phyloP scores from a whole-genome alignment of 2,888 invertebrate species.

The Drosophila merina region DNA sequence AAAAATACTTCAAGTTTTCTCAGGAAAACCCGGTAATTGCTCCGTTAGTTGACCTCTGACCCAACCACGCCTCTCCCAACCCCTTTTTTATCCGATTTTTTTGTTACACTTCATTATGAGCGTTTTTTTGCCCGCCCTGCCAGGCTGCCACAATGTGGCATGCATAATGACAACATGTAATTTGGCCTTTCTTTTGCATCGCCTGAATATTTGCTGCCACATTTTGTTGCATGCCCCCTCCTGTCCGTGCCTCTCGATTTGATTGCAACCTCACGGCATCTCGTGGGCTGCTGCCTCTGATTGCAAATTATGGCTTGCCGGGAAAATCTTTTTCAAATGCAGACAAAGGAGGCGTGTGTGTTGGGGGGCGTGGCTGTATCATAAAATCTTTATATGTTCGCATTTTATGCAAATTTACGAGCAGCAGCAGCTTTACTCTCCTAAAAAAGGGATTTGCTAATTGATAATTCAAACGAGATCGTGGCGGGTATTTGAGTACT shows the following conservation, averaged over 20 bases:
- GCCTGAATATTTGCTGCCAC: constrained; percentile 33
- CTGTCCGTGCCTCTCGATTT: constrained; percentile 13
- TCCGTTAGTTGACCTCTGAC: neutral
- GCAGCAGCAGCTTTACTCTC: constrained; percentile 35
- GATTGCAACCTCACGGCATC: constrained; percentile 42
- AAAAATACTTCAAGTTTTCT: neutral
- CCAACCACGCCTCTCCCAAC: neutral
- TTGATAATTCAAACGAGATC: constrained; percentile 38
- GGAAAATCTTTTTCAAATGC: constrained; percentile 2
- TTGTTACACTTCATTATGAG: constrained; percentile 69
- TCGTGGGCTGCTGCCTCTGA: constrained; percentile 59
- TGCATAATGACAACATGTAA: constrained; percentile 72
- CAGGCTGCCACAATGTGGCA: constrained; percentile 5
- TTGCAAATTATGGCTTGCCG: constrained; percentile 65
- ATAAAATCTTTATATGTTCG: constrained; percentile 45
- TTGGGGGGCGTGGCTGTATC: constrained; percentile 40
- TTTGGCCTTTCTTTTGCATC: constrained; percentile 71
- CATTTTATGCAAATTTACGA: constrained; percentile 68
- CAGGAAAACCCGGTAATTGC: neutral
- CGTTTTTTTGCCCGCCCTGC: constrained; percentile 14
- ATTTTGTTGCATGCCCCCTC: neutral
- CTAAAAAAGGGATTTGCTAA: constrained; percentile 37
- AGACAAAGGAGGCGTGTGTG: neutral
- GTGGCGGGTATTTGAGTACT: neutral
- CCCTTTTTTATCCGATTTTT: constrained; percentile 20